Conservation (phyloP, 2,888 invertebrate species). For the Anagyrus pseudococci region DNA sequence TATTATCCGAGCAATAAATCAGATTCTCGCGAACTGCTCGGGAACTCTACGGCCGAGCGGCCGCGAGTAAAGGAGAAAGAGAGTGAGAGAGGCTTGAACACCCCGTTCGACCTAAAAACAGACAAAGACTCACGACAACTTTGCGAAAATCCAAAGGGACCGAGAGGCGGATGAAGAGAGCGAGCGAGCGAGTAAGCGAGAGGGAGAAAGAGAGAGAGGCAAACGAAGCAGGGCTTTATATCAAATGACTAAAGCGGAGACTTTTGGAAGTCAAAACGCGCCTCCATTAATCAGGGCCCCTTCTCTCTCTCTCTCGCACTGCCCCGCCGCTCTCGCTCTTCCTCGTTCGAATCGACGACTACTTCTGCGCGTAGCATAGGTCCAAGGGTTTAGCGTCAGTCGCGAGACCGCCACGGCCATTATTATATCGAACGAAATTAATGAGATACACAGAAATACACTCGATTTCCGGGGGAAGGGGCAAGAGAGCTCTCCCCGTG, state of each 20-base stretch:
- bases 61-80: no score
- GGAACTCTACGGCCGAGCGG: slow-evolving; percentile 1
- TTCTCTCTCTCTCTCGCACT: slow-evolving; percentile 5
- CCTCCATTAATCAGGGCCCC: slow-evolving; percentile 58
- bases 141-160: slow-evolving; percentile 16
- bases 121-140: slow-evolving; percentile 12
- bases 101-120: slow-evolving; percentile 40
- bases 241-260: slow-evolving; percentile 33
- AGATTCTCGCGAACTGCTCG: slow-evolving; percentile 45
- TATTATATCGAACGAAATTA: slow-evolving; percentile 62
- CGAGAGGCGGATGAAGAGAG: slow-evolving; percentile 27
- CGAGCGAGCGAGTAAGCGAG: slow-evolving; percentile 7
- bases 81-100: slow-evolving; percentile 20
- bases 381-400: no score
- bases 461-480: slow-evolving; percentile 53
- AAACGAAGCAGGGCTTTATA: slow-evolving; percentile 7
- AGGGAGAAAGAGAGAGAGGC: background rate
- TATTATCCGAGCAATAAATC: slow-evolving; percentile 52
- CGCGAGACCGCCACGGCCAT: no score
- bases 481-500: background rate
- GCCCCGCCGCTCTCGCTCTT: slow-evolving; percentile 30
- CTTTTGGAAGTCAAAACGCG: slow-evolving; percentile 55
- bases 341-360: no score
- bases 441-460: slow-evolving; percentile 62
- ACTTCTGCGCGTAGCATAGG: no score